phyloP scores from a whole-genome alignment of 2,113 vertebrate genomes.

The Clarias batrachus region DNA sequence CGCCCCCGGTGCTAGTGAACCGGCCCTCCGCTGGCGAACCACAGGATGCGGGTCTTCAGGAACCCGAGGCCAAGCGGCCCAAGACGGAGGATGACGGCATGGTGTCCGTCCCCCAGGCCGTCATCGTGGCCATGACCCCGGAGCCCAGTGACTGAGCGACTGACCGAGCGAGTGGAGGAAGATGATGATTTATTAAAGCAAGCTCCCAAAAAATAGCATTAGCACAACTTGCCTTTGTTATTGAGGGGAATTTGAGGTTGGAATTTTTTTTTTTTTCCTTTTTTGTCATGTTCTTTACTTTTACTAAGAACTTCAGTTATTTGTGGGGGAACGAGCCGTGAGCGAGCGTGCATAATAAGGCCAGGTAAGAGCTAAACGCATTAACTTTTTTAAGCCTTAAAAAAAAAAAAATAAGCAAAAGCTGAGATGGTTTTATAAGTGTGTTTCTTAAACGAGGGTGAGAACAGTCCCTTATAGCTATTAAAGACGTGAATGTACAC shows the following conservation, averaged over 20 bases:
- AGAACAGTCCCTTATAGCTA: constrained; percentile 37
- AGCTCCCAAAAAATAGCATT: constrained; percentile 43
- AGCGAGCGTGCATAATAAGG: constrained; percentile 31
- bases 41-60: constrained; percentile 68
- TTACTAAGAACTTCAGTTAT: constrained; percentile 34
- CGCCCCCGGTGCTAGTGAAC: constrained; percentile 86
- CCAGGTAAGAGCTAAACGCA: constrained; percentile 33
- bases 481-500: constrained; percentile 36
- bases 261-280: constrained; percentile 1
- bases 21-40: constrained; percentile 71
- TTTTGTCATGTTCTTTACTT: constrained; percentile 14
- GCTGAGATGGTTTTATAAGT: constrained; percentile 43
- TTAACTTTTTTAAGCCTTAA: constrained; percentile 52
- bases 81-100: constrained; percentile 79
- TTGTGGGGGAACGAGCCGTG: constrained; percentile 33
- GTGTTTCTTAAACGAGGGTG: constrained; percentile 29
- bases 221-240: constrained; percentile 50
- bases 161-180: constrained; percentile 23
- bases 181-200: constrained; percentile 45
- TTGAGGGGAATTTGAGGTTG: constrained; percentile 35
- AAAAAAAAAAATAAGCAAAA: constrained; percentile 15
- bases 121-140: constrained; percentile 78
- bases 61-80: constrained; percentile 83
- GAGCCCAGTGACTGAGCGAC: constrained; percentile 56
- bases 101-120: constrained; percentile 72